Base-by-base conservation (phyloP, 1,140 invertebrate genomes). In the Arctopsyche grandis region DNA sequence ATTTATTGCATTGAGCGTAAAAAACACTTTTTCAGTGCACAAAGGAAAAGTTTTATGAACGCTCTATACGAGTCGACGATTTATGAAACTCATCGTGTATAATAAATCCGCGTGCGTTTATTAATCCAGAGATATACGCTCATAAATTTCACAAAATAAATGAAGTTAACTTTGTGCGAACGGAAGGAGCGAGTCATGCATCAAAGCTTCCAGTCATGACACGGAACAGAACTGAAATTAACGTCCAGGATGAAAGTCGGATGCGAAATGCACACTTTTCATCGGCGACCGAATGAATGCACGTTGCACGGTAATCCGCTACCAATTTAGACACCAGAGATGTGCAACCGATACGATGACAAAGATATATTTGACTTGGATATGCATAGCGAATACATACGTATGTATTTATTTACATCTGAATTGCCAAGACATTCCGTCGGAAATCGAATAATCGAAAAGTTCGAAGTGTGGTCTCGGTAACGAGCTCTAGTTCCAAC, bases 181-280 rank as follows among this genome's bases (percentile, higher is more conserved):
- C 63, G 63, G 63, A 66, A 66, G 10, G 24, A 66, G 63, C 56
- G 56, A 60, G 56, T 60, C 56, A 66, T 66, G 63, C 63, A 66
- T 66, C 63, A 66, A 66, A 66, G 63, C 21, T 7, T 24, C 22
- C 63, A 22, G 9, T 24, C 63, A n/a, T 66, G 63, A 66, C 63
- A 66, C 21, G 63, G 63, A 66, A 66, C 63, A 66, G 63, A 26
- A 66, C 63, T 24, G 63, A 66, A 66, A 60, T 60, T 60, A 60
- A 60, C 56, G 56, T 38, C 29, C 29, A 38, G 29, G 29, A 38
- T 38, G 29, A 38, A 38, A 38, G 29, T 38, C 29, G 29, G 29
- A 38, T 38, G 29, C 29, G 7, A 38, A 38, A 38, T 38, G 29
- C 29, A 38, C 1, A 38, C 1, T 38, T 38, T 38, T 38, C 29